These are phyloP conservation scores for Drosophila monieri DNA, from an alignment of 2,888 invertebrate species.

Conservation along the genomic window DNA sequence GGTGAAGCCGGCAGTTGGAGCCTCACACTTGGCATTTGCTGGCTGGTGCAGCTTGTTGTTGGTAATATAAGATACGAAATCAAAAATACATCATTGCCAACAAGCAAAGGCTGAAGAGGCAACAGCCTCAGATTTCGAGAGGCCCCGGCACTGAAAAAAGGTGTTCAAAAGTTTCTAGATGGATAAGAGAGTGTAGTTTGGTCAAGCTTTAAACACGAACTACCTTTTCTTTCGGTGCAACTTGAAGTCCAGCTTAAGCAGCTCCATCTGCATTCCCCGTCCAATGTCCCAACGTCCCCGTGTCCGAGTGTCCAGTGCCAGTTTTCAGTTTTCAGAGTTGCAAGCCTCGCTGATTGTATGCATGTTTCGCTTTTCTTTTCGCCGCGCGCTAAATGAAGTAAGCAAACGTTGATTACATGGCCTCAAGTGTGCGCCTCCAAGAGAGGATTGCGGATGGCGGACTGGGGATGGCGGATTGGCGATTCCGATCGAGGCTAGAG, in stretches of 20 bases:
- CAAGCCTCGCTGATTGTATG: conserved; percentile 71
- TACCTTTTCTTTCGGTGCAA: conserved; percentile 20
- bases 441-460: conserved; percentile 30
- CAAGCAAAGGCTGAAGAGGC: conserved; percentile 63
- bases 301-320: conserved; percentile 55
- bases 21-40: conserved; percentile 62
- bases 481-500: conserved; percentile 14
- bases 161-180: background rate
- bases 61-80: conserved; percentile 81
- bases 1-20: conserved; percentile 29
- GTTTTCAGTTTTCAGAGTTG: conserved; percentile 28
- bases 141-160: conserved; percentile 6
- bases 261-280: conserved; percentile 36
- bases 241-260: conserved; percentile 46
- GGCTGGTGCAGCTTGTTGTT: conserved; percentile 60
- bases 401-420: conserved; percentile 79
- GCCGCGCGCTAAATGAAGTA: conserved; percentile 80
- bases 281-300: conserved; percentile 8
- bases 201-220: background rate
- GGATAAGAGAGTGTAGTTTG: background rate
- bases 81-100: conserved; percentile 81
- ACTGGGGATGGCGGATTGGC: conserved; percentile 15
- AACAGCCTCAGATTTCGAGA: conserved; percentile 45
- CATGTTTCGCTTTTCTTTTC: conserved; percentile 78
- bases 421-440: conserved; percentile 74